A percentile compares a stretch with the other conserved stretches of the same genome.
phyloP scores from a whole-genome alignment of 2,888 invertebrate species.

The Campoplex capitator region DNA sequence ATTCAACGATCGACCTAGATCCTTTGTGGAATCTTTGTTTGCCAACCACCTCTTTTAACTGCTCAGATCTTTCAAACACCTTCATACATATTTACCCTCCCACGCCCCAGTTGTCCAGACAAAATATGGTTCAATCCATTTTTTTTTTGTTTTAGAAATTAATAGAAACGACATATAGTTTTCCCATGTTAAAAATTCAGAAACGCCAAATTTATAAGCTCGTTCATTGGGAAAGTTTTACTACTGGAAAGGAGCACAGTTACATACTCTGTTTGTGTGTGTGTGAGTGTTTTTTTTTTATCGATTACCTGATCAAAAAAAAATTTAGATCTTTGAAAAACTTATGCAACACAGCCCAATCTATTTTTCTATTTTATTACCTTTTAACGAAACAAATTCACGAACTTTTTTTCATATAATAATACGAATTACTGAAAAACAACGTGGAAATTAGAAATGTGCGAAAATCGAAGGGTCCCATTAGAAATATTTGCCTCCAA shows the following conservation, averaged over 20 bases:
- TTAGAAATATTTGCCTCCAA: not conserved
- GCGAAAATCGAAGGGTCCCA: not conserved
- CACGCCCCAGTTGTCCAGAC: not conserved
- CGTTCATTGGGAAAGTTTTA: not conserved
- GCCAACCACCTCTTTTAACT: slow-evolving; percentile 34
- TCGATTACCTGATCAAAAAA: not conserved
- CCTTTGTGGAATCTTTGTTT: slow-evolving; percentile 59
- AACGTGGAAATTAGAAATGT: no score
- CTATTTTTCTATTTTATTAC: not conserved
- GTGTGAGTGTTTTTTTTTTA: not conserved
- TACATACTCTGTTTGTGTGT: not conserved
- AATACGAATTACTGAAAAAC: no score
- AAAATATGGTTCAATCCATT: not conserved
- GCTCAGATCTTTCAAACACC: slow-evolving; percentile 38
- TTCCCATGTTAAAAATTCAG: no score
- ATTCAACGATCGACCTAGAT: slow-evolving; percentile 70
- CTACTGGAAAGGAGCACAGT: no score
- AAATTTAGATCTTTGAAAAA: not conserved
- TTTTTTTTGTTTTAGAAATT: slow-evolving; percentile 11
- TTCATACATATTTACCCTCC: slow-evolving; percentile 1
- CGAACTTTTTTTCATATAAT: no score
- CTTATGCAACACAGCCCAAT: no score
- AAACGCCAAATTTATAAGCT: not conserved
- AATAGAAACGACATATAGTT: not conserved
- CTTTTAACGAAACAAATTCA: no score